These are phyloP conservation scores for Phthorimaea operculella DNA, from an alignment of 1,140 invertebrate species.

Conservation along the genomic window DNA sequence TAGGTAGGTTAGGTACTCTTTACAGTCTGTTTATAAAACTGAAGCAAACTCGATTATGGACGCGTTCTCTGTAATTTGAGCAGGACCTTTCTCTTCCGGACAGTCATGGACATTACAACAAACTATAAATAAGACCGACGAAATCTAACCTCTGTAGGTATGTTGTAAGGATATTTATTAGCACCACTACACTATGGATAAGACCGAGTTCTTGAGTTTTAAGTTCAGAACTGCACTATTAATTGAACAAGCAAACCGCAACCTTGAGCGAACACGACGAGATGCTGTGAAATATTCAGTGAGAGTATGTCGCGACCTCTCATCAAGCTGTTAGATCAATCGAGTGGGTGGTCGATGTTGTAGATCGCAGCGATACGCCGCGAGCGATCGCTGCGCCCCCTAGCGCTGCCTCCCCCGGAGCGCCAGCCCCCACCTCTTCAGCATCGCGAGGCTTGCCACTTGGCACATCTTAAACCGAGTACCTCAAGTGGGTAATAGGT, in stretches of 20 bases:
- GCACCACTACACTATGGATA: too few species aligned
- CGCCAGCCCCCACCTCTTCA: constrained; percentile 14
- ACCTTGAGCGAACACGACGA: background rate
- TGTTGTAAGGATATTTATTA: too few species aligned
- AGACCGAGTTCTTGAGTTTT: too few species aligned
- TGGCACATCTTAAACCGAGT: constrained; percentile 28
- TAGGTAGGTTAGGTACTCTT: background rate
- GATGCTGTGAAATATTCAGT: constrained; percentile 19
- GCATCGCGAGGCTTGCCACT: constrained; percentile 26
- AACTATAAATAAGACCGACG: too few species aligned
- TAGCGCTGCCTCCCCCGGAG: constrained; percentile 16
- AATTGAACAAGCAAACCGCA: too few species aligned
- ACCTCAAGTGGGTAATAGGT: constrained; percentile 18
- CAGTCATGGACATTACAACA: too few species aligned
- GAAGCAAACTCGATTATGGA: background rate
- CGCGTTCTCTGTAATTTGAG: background rate
- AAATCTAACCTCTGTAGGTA: too few species aligned
- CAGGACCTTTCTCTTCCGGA: background rate
- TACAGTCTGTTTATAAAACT: background rate
- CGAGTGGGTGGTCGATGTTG: constrained; percentile 25
- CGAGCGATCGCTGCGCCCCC: constrained; percentile 18
- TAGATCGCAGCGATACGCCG: constrained; percentile 39
- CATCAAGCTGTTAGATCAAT: constrained; percentile 26
- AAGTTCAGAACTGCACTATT: too few species aligned
- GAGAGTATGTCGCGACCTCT: constrained; percentile 19